Base-by-base conservation (phyloP, 2,113 vertebrate genomes). In the Pantherophis guttatus region DNA sequence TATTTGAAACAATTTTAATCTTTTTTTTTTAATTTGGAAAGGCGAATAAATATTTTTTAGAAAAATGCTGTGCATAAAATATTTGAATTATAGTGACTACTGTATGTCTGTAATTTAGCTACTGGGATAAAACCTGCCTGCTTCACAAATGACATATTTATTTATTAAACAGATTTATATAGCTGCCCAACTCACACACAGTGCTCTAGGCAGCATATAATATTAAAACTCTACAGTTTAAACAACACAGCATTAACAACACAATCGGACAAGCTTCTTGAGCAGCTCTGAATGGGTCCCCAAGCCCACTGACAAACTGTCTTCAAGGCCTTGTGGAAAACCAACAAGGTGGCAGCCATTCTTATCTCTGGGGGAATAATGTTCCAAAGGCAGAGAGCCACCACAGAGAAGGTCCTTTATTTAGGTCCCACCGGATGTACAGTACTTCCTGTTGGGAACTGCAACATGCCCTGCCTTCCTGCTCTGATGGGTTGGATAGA, bases 71-170 rank as follows among this genome's bases (percentile, higher is more conserved):
- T 95, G 48, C 57, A 90, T 15, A 86, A 81, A 91, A 92, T 52
- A 87, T 19, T 12, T 91, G 89, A 90, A 39, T n/a, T 86, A 50
- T 91, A 19, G 75, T 91, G 57, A 33, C 0, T 59, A 26, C 58
- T 94, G 75, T 90, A 91, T 75, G 39, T 93, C 59, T 54, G 21
- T 91, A 92, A 55, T 85, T 87, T 0, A 53, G 59, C 94, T 95
- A 87, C 93, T 92, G 39, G 39, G 55, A 89, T 89, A 92, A 95
- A 95, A 88, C 15, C 55, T 44, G 85, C 62, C 94, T 59, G 86
- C 87, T 96, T 97, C 21, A 87, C 62, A 96, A 95, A 93, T 92
- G 94, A 55, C 86, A 12, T 62, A 65, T 70, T n/a, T 62, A 62
- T 26, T 62, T 70, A 70, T 70, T 15, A 70, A 70, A 70, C 1